Evolutionary conservation across 2,888 invertebrate genomes (phyloP).

Genomic region (Onthophagus sagittarius): DNA sequence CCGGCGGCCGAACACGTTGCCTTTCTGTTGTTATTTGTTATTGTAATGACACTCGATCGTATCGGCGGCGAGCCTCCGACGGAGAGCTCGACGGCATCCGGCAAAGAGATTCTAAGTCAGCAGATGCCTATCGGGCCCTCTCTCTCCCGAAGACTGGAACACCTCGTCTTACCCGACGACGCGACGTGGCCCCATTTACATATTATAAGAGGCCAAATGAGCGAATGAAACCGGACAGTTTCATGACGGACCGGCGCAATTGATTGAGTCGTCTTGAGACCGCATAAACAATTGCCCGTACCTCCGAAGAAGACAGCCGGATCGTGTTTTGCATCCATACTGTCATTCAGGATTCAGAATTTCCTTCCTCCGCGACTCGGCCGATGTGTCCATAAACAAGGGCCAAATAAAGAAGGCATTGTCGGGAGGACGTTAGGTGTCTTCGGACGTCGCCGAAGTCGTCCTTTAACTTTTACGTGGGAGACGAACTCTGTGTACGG

Average conservation of each 20-base stretch:
- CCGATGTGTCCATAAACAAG: neutral
- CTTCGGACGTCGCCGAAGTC: constrained; percentile 8
- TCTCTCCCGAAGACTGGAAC: constrained; percentile 1
- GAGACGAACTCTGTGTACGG: constrained; percentile 1
- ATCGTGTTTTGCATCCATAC: neutral
- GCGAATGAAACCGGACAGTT: neutral
- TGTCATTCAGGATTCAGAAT: neutral
- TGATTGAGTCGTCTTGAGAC: constrained; percentile 5
- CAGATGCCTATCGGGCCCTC: neutral
- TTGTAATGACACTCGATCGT: constrained; percentile 49
- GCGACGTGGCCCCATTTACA: neutral
- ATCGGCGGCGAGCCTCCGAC: constrained; percentile 30
- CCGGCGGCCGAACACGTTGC: constrained; percentile 39
- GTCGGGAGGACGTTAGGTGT: neutral
- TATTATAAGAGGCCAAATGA: constrained; percentile 6
- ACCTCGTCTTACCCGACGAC: neutral
- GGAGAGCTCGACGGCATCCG: neutral
- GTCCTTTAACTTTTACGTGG: constrained; percentile 11
- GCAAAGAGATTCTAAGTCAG: constrained; percentile 1
- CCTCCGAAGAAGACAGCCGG: neutral
- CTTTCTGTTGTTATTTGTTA: constrained; percentile 49
- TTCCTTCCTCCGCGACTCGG: neutral
- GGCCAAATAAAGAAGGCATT: neutral
- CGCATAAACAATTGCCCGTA: constrained; percentile 8
- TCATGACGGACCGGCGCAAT: constrained; percentile 3